These are phyloP conservation scores for Leptinotarsa tumamoca DNA, from an alignment of 2,888 invertebrate genomes.

Conservation along the genomic window DNA sequence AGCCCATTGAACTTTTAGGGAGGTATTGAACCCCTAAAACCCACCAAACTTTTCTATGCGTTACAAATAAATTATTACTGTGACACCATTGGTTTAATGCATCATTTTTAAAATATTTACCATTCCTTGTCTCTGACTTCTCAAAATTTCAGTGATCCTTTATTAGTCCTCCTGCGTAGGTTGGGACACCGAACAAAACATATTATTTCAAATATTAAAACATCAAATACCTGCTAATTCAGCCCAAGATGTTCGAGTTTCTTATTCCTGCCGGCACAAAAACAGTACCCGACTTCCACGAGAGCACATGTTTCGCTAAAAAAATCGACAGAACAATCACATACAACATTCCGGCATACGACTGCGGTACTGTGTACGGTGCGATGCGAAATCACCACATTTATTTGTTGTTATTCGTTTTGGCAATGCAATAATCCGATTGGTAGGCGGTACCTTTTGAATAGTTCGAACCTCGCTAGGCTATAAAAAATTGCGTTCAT, in stretches of 20 bases:
- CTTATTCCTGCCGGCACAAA: neutral
- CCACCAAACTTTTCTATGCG: no score
- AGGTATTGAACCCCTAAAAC: no score
- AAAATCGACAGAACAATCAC: slow-evolving; percentile 46
- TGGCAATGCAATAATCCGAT: slow-evolving; percentile 4
- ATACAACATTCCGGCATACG: slow-evolving; percentile 46
- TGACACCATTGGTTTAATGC: no score
- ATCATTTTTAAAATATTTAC: no score
- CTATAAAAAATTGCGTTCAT: neutral
- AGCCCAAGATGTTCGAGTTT: neutral
- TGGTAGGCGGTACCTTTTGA: slow-evolving; percentile 1
- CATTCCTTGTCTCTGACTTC: no score
- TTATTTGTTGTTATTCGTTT: slow-evolving; percentile 20
- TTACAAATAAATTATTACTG: no score
- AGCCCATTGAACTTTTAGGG: no score
- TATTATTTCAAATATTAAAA: no score
- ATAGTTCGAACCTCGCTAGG: neutral
- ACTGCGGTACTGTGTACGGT: slow-evolving; percentile 38
- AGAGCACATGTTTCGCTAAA: slow-evolving; percentile 42
- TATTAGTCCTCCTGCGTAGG: no score
- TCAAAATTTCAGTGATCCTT: no score
- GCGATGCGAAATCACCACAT: neutral
- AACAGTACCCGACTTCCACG: slow-evolving; percentile 30
- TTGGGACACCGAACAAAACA: no score
- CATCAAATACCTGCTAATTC: neutral